Evolutionary conservation across 2,113 vertebrate species (phyloP).

Genomic region (Polypterus senegalus): DNA sequence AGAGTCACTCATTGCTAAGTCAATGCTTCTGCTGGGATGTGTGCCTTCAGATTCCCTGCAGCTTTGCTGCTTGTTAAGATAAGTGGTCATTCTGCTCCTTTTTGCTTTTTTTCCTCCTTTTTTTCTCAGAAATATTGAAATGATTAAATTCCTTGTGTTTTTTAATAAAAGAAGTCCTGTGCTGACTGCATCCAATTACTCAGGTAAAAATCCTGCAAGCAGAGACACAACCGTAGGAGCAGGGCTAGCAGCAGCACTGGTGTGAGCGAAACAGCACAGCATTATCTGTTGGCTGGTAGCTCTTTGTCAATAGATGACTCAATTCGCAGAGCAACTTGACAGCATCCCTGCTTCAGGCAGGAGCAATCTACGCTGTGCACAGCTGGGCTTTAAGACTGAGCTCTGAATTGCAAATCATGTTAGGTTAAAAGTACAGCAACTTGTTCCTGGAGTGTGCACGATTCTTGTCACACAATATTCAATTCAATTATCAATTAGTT

Average conservation of each 20-base stretch:
- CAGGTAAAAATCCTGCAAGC: too few relatives aligned
- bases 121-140: conserved; percentile 4
- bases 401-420: conserved; percentile 22
- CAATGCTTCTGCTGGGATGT: conserved; percentile 24
- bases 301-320: conserved; percentile 69
- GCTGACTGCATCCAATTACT: too few relatives aligned
- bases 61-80: conserved; percentile 60
- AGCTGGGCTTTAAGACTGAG: conserved; percentile 43
- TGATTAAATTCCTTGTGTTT: too few relatives aligned
- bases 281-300: conserved; percentile 50
- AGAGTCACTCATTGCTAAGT: conserved; percentile 36
- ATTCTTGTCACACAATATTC: conserved; percentile 4
- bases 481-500: conserved; percentile 9
- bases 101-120: conserved; percentile 7
- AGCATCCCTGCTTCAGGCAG: conserved; percentile 70
- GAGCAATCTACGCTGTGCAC: conserved; percentile 67
- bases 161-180: too few relatives aligned
- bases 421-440: conserved; percentile 4
- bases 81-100: conserved; percentile 50
- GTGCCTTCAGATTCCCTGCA: conserved; percentile 44
- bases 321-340: conserved; percentile 65
- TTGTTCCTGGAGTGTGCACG: background rate
- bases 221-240: conserved; percentile 28
- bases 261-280: conserved; percentile 34
- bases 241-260: conserved; percentile 4